Conservation (phyloP, 35 echinoderm and acorn worm genomes). For the Apostichopus japonicus region DNA sequence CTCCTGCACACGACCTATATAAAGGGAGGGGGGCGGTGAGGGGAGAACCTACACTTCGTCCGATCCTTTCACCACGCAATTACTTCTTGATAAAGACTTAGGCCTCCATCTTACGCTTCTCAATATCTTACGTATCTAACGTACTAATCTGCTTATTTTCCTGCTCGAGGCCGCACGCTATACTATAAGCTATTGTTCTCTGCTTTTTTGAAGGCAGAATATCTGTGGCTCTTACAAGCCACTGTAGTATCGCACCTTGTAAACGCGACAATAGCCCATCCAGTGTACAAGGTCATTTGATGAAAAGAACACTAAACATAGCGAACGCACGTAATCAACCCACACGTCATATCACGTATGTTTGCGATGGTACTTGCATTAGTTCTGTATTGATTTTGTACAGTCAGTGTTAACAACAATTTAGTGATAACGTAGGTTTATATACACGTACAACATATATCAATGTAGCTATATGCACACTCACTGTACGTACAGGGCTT, state of each 20-base stretch:
- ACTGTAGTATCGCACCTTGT: neutral
- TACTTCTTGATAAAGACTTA: no score
- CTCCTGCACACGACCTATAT: no score
- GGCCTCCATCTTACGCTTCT: no score
- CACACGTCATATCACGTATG: conserved; percentile 21
- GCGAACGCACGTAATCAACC: conserved; percentile 5
- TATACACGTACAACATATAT: conserved; percentile 2
- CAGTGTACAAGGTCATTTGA: conserved; percentile 13
- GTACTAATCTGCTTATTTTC: no score
- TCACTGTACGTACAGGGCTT: no score
- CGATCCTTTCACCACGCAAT: no score
- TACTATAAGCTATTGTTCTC: no score
- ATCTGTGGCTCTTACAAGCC: neutral
- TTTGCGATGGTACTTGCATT: conserved; percentile 9
- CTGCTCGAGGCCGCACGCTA: no score
- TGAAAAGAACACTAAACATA: neutral
- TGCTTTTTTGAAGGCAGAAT: no score
- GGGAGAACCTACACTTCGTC: no score
- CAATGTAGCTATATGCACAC: neutral
- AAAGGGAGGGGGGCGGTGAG: no score
- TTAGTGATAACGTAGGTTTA: conserved; percentile 1
- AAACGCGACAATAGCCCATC: conserved; percentile 17
- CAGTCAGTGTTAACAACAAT: neutral
- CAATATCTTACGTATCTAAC: no score
- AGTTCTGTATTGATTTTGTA: conserved; percentile 1